Evolutionary conservation across 1,140 invertebrate genomes (phyloP), one percentile per base, ranked within the genome.

Genomic region (Choristoneura fumiferana): DNA sequence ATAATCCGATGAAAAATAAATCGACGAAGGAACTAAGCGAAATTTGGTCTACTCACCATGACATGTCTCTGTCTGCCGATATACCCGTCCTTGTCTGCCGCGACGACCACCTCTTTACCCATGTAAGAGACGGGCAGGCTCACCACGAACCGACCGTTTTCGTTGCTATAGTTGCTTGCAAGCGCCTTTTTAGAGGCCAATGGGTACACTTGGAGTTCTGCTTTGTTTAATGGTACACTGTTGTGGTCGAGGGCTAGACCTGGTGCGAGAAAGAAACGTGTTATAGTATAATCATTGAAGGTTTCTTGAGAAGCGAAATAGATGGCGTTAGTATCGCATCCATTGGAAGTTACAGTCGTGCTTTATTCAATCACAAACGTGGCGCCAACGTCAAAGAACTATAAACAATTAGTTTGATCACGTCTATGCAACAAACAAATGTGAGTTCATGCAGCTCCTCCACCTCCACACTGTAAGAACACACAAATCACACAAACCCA

Each of bases 191-290:
- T 65, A 1, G 66, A 53, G 1, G 60, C 59, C 8, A 76, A 29
- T 0, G 74, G 61, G 53, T 58, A 71, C 0, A 79, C 63, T 0
- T 61, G 63, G 0, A 87, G 36, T 0, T 45, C 29, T 0, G 73
- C 69, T 2, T 62, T 56, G 6, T 57, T 33, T 12, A 87, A 58
- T 0, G 78, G 74, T 0, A 54, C 36, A 59, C 81, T 84, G 61
- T 73, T 70, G 58, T 57, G 58, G 61, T 83, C 78, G 4, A 84
- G 39, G 0, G 74, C 62, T 37, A 84, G 58, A 57, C 81, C 84
- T 87, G 69, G 5, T 12, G 12, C 33, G n/a, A 15, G 64, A 36
- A 57, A 8, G 5, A 52, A 37, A 22, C 15, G 13, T 45, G 17
- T 39, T 14, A 35, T 1, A 45, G 36, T 37, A 38, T 14, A 55